These are phyloP conservation scores for Castor canadensis DNA, from an alignment of 2,113 vertebrate species.

Conservation along the genomic window DNA sequence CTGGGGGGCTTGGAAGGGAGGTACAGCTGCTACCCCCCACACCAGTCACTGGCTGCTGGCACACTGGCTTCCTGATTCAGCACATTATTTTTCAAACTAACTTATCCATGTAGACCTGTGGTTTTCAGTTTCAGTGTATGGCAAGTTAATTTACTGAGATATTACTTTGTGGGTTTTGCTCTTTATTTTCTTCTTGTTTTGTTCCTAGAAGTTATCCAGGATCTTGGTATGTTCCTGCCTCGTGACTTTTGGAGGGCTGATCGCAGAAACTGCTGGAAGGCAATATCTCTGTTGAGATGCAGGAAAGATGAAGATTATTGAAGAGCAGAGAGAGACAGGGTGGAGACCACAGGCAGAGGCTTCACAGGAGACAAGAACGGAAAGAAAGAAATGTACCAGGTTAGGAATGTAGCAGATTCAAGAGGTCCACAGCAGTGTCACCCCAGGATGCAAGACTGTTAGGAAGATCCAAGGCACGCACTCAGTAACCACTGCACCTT, in stretches of 20 bases:
- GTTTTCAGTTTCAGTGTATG: neutral
- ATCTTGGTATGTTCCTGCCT: neutral
- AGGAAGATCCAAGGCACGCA: neutral
- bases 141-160: neutral
- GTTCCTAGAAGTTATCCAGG: neutral
- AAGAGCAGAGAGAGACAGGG: neutral
- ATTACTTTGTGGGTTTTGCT: neutral
- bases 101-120: no score
- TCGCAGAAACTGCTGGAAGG: neutral
- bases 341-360: neutral
- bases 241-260: neutral
- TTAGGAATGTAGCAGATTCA: neutral
- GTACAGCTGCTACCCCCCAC: neutral
- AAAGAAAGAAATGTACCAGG: neutral
- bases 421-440: neutral
- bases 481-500: neutral
- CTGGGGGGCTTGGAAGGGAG: neutral
- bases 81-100: neutral
- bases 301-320: neutral
- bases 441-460: accelerated
- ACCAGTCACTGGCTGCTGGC: neutral
- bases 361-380: neutral
- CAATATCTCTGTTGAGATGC: neutral
- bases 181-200: neutral
- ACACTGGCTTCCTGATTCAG: neutral